These are phyloP conservation scores for Macaca fascicularis DNA, from an alignment of 2,113 vertebrate species.

Conservation along the genomic window T2T-MFA8v1.1 NC_088386.1:75620001-75620500, in stretches of 20 bases:
- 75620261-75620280: not conserved
- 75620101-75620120: not conserved
- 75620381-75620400: too few species aligned
- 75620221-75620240: not conserved
- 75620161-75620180: not conserved
- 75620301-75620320: too few species aligned
- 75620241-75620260: not conserved
- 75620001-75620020: not conserved
- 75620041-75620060: not conserved
- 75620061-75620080: not conserved
- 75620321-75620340: too few species aligned
- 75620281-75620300: too few species aligned
- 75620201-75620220: not conserved
- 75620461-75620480: too few species aligned
- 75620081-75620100: not conserved
- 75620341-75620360: too few species aligned
- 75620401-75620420: too few species aligned
- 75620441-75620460: too few species aligned
- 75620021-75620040: not conserved
- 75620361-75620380: too few species aligned
- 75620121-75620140: not conserved
- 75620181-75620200: not conserved
- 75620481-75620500: too few species aligned
- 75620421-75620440: too few species aligned
- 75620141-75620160: not conserved